Evolutionary conservation across 2,797 vertebrate species (phyloP), one percentile per base, ranked within the genome.

Genomic region (Salmo trutta): DNA sequence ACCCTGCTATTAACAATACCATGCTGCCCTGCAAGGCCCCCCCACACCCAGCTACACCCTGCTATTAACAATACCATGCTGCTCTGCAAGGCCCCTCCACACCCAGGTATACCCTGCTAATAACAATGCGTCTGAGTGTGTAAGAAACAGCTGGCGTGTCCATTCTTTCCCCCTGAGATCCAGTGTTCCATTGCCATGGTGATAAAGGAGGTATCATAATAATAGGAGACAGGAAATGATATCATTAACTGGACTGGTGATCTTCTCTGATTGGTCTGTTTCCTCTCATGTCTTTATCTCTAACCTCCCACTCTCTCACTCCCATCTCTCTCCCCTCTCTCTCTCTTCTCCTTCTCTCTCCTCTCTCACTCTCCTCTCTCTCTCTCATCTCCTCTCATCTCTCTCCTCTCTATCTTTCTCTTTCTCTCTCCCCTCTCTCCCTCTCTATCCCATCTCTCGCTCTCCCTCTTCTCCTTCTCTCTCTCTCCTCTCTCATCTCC

Each of bases 131-230:
- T 52, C 15, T 51, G 59, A 67, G 6, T 1, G 19, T 59, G 56
- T 59, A 1, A 41, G 36, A 41, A 41, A 8, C 5, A 41, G 36
- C 36, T 41, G 36, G 6, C 36, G 69, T 70, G 78, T 72, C 71
- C 69, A 64, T 76, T 74, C 75, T 80, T 81, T 78, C 51, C 62
- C 56, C 62, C 47, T 16, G 74, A 73, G 27, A 69, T 56, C 14
- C 7, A 52, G 31, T 56, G 65, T 27, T 77, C 77, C 2, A 85
- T 84, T 88, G 81, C 2, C 83, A 81, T 88, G 83, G 79, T 7
- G n/a, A 87, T 80, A 82, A 83, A 89, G 86, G 77, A 65, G 36
- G 62, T 64, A 16, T 8, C 29, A 1, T 79, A 82, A 89, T 81
- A 1, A 68, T 75, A 87, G 86, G 73, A 85, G 27, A 64, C 81